A percentile compares a stretch with the other conserved stretches of the same genome.
Conservation (phyloP, 1,140 invertebrate species). For the Wasmannia auropunctata region DNA sequence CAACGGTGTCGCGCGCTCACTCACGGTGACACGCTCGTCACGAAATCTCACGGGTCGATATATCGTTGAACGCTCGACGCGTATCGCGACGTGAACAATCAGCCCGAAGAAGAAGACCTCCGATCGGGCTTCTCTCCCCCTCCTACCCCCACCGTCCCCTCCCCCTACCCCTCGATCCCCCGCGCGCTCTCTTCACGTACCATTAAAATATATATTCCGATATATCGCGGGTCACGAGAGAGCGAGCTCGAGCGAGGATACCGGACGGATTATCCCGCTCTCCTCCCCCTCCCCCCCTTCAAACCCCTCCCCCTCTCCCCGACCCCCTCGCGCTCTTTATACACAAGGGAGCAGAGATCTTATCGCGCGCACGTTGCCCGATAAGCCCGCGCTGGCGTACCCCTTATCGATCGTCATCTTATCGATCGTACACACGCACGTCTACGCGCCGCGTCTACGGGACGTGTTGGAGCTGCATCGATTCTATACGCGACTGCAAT, state of each 20-base stretch:
- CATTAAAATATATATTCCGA: conserved; percentile 21
- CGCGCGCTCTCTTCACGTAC: background rate
- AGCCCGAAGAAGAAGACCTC: background rate
- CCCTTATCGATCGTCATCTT: conserved; percentile 67
- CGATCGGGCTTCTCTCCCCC: no score
- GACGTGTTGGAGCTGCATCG: conserved; percentile 17
- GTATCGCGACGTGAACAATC: conserved; percentile 35
- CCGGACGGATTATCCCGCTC: conserved; percentile 13
- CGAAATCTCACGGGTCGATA: background rate
- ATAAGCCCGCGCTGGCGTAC: conserved; percentile 58
- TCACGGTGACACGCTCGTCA: background rate
- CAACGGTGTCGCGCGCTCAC: no score
- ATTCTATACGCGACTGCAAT: background rate
- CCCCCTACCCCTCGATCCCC: no score
- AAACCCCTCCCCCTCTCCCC: no score
- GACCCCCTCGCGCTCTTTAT: background rate
- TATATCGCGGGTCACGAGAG: conserved; percentile 6
- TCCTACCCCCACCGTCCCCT: no score
- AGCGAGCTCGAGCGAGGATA: background rate
- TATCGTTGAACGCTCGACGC: background rate
- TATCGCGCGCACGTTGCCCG: conserved; percentile 58
- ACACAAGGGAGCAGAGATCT: conserved; percentile 56
- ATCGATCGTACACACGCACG: conserved; percentile 65
- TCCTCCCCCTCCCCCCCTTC: no score
- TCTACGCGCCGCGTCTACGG: background rate